phyloP scores from a whole-genome alignment of 1,140 invertebrate genomes.

The Drosophila paulistorum region DNA sequence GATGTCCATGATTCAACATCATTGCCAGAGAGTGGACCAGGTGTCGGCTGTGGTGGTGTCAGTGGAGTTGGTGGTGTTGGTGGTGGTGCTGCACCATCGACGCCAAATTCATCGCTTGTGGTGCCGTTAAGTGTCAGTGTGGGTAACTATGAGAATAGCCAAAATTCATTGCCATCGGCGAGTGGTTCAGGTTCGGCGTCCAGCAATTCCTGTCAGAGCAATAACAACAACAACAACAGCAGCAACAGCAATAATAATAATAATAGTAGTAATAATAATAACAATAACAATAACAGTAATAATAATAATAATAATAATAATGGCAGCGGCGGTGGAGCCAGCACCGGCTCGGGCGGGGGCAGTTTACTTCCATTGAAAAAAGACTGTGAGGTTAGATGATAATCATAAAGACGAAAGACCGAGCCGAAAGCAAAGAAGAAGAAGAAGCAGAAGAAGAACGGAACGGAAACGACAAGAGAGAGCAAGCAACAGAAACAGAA shows the following conservation, averaged over 20 bases:
- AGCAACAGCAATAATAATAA: slow-evolving; percentile 58
- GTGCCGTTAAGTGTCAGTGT: slow-evolving; percentile 63
- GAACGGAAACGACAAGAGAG: neutral
- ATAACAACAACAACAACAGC: slow-evolving; percentile 54
- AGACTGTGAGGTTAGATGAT: slow-evolving; percentile 94
- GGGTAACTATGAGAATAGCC: slow-evolving; percentile 74
- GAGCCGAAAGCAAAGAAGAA: slow-evolving; percentile 19
- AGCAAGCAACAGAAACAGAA: neutral
- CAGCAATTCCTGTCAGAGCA: slow-evolving; percentile 64
- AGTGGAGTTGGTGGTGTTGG: slow-evolving; percentile 33
- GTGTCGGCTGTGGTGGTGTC: slow-evolving; percentile 23
- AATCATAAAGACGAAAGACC: slow-evolving; percentile 80
- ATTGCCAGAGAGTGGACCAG: slow-evolving; percentile 55
- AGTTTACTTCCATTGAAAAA: slow-evolving; percentile 87
- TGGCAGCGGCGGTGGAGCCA: slow-evolving; percentile 47
- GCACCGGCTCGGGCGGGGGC: slow-evolving; percentile 48
- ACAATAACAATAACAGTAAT: slow-evolving; percentile 55
- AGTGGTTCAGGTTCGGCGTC: slow-evolving; percentile 63
- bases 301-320: slow-evolving; percentile 54
- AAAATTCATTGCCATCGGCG: slow-evolving; percentile 69
- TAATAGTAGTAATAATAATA: slow-evolving; percentile 61
- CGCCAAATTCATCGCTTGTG: slow-evolving; percentile 27
- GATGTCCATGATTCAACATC: slow-evolving; percentile 78
- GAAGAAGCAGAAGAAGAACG: neutral
- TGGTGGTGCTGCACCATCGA: slow-evolving; percentile 50